phyloP scores from a whole-genome alignment of 2,888 invertebrate species.

The Drosophila helvetica region DNA sequence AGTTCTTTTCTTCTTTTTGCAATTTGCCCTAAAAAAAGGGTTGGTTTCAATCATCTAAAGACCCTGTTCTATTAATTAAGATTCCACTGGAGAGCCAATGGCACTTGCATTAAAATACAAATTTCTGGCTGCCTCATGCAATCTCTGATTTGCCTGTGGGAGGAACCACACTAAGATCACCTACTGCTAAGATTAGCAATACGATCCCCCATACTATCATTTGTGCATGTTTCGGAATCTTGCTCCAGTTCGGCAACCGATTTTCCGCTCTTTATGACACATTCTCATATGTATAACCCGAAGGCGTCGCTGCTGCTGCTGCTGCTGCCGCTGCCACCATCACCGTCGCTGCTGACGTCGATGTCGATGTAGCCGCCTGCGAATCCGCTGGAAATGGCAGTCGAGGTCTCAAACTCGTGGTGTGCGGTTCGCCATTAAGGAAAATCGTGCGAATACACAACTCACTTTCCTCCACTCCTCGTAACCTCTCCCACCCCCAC shows the following conservation, averaged over 20 bases:
- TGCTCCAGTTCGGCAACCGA: not conserved
- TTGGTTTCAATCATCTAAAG: not conserved
- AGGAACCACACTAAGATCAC: too few relatives aligned
- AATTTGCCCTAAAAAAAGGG: not conserved
- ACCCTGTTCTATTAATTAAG: too few relatives aligned
- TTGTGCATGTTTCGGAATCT: not conserved
- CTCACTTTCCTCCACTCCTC: not conserved
- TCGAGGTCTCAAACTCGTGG: slow-evolving; percentile 71
- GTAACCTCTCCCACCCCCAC: not conserved
- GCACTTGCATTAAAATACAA: not conserved
- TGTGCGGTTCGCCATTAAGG: slow-evolving; percentile 59
- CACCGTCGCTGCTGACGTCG: not conserved
- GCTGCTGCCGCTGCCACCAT: not conserved
- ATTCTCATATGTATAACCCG: slow-evolving; percentile 5
- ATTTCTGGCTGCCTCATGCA: not conserved
- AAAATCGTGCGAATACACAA: slow-evolving; percentile 29
- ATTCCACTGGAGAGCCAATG: too few relatives aligned
- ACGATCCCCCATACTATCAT: not conserved
- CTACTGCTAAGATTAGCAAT: too few relatives aligned
- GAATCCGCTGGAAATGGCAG: slow-evolving; percentile 16
- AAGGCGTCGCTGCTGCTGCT: slow-evolving; percentile 3
- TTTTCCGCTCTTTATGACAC: not conserved
- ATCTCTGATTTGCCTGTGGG: not conserved
- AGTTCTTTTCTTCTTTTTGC: slow-evolving; percentile 4
- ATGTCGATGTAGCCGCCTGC: slow-evolving; percentile 8